Conservation (phyloP, 2,797 vertebrate species). For the Sebastes vulpes region DNA sequence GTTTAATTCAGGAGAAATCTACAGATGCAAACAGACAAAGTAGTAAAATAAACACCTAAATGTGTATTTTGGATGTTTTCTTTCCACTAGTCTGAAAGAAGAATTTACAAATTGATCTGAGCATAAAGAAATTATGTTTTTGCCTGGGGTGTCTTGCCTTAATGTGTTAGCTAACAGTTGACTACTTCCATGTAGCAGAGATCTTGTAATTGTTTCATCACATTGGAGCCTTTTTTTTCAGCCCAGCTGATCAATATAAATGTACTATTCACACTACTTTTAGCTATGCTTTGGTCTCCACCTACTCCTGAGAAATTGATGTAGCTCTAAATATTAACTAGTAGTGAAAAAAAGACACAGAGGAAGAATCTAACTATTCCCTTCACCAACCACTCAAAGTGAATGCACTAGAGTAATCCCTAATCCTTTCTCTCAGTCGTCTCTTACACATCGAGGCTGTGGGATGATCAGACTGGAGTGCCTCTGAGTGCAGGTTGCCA, state of each 20-base stretch:
- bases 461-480: not conserved
- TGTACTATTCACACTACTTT: not conserved
- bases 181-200: not conserved
- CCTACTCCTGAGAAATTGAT: not conserved
- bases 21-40: accelerated
- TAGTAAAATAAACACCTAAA: no score
- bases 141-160: no score
- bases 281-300: not conserved
- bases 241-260: not conserved
- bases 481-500: conserved; percentile 15
- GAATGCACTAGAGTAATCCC: not conserved
- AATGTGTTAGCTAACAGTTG: not conserved
- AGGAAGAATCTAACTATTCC: not conserved
- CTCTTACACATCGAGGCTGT: not conserved
- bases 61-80: no score
- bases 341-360: not conserved
- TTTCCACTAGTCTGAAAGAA: no score
- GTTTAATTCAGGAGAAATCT: no score
- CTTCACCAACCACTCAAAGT: not conserved
- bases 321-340: not conserved
- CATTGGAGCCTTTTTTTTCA: not conserved
- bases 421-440: not conserved
- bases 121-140: no score
- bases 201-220: no score
- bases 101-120: no score